A percentile compares a stretch with the other conserved stretches of the same genome.
These are phyloP conservation scores for Irena cyanogastra DNA, from an alignment of 2,113 vertebrate genomes.

Conservation along the genomic window DNA sequence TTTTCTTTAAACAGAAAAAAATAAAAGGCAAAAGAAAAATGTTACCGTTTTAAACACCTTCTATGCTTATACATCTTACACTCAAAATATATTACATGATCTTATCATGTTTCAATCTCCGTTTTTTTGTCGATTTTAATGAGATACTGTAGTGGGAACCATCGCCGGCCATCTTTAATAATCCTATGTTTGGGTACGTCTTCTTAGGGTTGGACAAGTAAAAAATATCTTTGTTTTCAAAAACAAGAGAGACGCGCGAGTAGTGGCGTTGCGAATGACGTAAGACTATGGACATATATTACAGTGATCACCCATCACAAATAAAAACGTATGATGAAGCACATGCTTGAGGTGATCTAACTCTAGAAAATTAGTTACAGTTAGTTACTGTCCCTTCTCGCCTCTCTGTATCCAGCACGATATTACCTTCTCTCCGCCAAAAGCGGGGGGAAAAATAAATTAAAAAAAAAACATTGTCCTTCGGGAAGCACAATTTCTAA, in stretches of 20 bases:
- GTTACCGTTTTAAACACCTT: not conserved
- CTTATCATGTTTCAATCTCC: not conserved
- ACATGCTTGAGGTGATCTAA: not conserved
- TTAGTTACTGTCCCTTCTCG: not conserved
- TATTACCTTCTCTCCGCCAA: not conserved
- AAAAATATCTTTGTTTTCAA: not conserved
- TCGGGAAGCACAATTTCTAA: not conserved
- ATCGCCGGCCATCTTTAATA: not conserved
- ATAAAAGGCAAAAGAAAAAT: not conserved
- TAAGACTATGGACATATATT: not conserved
- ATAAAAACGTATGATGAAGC: not conserved
- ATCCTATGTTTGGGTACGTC: not conserved
- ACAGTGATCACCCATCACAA: not conserved
- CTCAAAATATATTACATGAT: not conserved
- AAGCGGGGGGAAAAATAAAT: rapidly evolving
- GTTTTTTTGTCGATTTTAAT: not conserved
- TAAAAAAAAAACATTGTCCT: not conserved
- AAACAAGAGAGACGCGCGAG: rapidly evolving
- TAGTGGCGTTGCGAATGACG: not conserved
- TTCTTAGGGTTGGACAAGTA: not conserved
- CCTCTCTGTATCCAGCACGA: not conserved
- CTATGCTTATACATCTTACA: not conserved
- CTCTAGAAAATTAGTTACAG: not conserved
- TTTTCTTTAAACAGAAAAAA: not conserved
- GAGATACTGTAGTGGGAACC: not conserved